Evolutionary conservation across 2,113 vertebrate genomes (phyloP).

Genomic region (Ammodytes marinus): DNA sequence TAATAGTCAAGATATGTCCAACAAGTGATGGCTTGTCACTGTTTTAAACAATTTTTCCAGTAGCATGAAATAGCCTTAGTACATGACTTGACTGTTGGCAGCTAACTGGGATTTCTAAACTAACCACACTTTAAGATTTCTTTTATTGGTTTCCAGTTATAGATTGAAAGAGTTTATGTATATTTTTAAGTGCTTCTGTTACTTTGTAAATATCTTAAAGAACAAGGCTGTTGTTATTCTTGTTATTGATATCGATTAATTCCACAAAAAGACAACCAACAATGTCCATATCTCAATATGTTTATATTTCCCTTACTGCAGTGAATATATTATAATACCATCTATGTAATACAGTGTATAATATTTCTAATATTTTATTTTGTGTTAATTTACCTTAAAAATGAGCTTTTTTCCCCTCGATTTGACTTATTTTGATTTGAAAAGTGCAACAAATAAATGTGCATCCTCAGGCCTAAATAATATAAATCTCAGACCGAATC

Average conservation of each 20-base stretch:
- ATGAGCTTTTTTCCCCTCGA: too few relatives aligned
- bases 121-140: background rate
- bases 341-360: too few relatives aligned
- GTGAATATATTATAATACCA: background rate
- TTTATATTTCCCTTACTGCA: background rate
- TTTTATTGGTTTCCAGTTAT: too few relatives aligned
- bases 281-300: background rate
- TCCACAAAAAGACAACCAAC: background rate
- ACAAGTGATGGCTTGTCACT: constrained; percentile 44
- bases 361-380: background rate
- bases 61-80: background rate
- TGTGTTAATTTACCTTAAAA: too few relatives aligned
- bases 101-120: background rate
- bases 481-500: background rate
- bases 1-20: constrained; percentile 20
- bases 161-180: background rate
- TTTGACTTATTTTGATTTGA: too few relatives aligned
- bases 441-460: background rate
- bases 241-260: background rate
- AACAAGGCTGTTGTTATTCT: background rate
- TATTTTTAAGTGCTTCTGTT: background rate
- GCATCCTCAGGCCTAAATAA: background rate
- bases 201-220: background rate
- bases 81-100: background rate
- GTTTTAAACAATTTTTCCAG: constrained; percentile 3